Percentiles rank a stretch among this genome's conserved stretches.
Conservation (phyloP, 2,113 vertebrate species). For the Todiramphus chloris region DNA sequence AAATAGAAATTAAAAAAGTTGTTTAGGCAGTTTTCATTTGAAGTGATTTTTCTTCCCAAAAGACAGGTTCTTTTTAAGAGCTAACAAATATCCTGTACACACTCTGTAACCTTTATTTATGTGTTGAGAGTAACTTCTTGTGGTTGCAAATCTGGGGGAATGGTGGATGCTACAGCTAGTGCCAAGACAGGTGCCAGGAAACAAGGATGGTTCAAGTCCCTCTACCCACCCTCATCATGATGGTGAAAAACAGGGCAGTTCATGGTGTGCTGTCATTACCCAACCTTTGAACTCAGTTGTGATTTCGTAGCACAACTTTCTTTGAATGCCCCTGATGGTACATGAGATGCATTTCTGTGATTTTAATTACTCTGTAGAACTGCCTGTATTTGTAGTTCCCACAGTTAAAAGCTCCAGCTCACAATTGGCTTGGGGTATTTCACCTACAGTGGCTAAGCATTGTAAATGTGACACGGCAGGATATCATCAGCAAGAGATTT, state of each 20-base stretch:
- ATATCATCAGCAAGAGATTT: not conserved
- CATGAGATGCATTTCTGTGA: not conserved
- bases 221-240: not conserved
- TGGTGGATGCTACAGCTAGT: not conserved
- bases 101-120: not conserved
- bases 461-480: not conserved
- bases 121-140: not conserved
- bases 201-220: rapidly evolving
- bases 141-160: not conserved
- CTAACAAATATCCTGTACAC: not conserved
- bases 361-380: not conserved
- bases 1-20: not conserved
- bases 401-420: not conserved
- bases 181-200: not conserved
- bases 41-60: not conserved
- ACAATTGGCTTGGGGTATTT: not conserved
- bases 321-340: rapidly evolving
- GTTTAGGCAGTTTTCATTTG: not conserved
- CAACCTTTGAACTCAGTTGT: not conserved
- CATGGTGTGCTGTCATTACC: rapidly evolving
- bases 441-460: not conserved
- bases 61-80: not conserved
- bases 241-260: not conserved
- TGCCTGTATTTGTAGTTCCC: not conserved
- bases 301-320: not conserved